These are phyloP conservation scores for Pyrocephalus nanus DNA, from an alignment of 2,797 vertebrate species.

Conservation along the genomic window DNA sequence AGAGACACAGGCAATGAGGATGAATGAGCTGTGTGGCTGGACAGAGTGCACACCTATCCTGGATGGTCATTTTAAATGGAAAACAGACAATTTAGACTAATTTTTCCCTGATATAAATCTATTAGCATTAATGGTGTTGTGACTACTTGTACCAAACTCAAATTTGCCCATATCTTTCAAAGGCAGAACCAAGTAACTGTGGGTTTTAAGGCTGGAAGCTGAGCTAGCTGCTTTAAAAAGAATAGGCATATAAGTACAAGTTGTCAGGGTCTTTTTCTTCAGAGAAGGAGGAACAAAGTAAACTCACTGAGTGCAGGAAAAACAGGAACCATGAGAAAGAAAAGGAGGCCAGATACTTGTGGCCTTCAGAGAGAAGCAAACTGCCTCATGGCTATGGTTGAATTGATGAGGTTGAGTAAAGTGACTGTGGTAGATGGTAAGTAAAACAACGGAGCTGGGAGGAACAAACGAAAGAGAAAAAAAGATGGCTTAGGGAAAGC, in stretches of 20 bases:
- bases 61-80: not conserved
- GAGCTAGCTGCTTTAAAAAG: not conserved
- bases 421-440: not conserved
- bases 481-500: not conserved
- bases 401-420: not conserved
- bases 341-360: not conserved
- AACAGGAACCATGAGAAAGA: not conserved
- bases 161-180: not conserved
- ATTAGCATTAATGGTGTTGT: not conserved
- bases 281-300: not conserved
- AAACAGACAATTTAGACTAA: conserved; percentile 1
- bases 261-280: not conserved
- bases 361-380: not conserved
- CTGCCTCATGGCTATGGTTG: not conserved
- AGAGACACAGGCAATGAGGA: not conserved
- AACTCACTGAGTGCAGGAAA: not conserved
- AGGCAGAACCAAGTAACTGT: not conserved
- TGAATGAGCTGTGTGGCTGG: not conserved
- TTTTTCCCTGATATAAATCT: not conserved
- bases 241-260: not conserved
- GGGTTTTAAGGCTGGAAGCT: not conserved
- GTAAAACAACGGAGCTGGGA: not conserved
- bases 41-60: not conserved
- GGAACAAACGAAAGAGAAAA: not conserved
- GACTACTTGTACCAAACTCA: not conserved